A percentile compares a stretch with the other conserved stretches of the same genome.
These are phyloP conservation scores for Dynastes maya DNA, from an alignment of 2,888 invertebrate species.

Conservation along the genomic window DNA sequence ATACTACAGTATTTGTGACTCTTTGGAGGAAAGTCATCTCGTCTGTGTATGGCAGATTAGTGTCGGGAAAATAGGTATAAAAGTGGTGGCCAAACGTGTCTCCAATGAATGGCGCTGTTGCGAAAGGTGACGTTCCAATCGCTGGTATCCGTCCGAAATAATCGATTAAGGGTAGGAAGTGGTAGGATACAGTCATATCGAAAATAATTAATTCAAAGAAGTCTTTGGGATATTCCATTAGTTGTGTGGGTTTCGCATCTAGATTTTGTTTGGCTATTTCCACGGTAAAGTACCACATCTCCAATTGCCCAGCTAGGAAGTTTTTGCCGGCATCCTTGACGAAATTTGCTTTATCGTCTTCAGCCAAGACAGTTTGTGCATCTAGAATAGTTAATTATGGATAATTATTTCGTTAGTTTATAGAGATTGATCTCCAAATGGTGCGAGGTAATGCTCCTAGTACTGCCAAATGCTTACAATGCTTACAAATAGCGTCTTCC, in stretches of 20 bases:
- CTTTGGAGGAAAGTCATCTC: conserved; percentile 59
- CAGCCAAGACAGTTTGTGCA: background rate
- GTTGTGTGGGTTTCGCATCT: conserved; percentile 48
- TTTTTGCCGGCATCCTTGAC: background rate
- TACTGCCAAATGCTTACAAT: too few relatives aligned
- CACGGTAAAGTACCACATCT: conserved; percentile 7
- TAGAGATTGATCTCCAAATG: too few relatives aligned
- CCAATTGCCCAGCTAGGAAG: background rate
- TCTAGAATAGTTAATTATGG: background rate
- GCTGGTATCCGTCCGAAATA: conserved; percentile 55
- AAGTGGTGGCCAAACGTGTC: conserved; percentile 53
- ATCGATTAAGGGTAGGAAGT: conserved; percentile 55
- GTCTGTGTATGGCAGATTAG: conserved; percentile 52
- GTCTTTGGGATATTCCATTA: conserved; percentile 55
- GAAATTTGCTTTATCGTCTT: background rate
- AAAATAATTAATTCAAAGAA: conserved; percentile 57
- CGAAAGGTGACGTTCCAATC: conserved; percentile 55
- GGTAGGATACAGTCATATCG: conserved; percentile 52
- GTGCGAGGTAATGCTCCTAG: too few relatives aligned
- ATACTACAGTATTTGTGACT: conserved; percentile 54
- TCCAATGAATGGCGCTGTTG: conserved; percentile 47
- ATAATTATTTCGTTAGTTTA: too few relatives aligned
- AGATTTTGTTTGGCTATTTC: conserved; percentile 51
- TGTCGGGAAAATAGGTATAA: conserved; percentile 59
- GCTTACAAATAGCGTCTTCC: too few relatives aligned